Percentiles rank a stretch among this genome's conserved stretches.
phyloP scores from a whole-genome alignment of 2,113 vertebrate genomes.

The Morone chrysops region DNA sequence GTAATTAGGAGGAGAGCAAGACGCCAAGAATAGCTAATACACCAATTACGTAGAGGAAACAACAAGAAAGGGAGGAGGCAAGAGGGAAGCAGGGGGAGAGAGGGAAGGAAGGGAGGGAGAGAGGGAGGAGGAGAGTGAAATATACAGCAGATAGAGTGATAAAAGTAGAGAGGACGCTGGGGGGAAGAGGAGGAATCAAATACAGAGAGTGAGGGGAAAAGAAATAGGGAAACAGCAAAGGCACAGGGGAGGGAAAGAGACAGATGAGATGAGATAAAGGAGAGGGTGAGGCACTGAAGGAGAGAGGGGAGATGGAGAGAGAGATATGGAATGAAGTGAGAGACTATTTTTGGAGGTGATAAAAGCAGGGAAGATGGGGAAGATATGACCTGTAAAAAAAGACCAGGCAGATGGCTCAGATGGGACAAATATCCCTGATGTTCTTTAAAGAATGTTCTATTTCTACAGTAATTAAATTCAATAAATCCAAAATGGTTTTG shows the following conservation, averaged over 20 bases:
- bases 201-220: not conserved
- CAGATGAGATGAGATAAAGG: not conserved
- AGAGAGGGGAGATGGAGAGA: not conserved
- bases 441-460: not conserved
- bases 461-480: not conserved
- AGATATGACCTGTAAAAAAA: not conserved
- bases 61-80: not conserved
- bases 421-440: not conserved
- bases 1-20: slow-evolving; percentile 1
- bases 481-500: not conserved
- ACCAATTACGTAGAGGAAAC: slow-evolving; percentile 10
- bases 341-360: not conserved
- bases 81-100: not conserved
- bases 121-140: not conserved
- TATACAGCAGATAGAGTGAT: not conserved
- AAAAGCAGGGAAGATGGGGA: not conserved
- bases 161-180: not conserved
- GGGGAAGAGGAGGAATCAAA: not conserved
- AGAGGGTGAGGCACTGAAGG: not conserved
- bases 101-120: not conserved
- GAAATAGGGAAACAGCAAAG: not conserved
- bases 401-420: not conserved
- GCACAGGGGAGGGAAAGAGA: not conserved
- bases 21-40: slow-evolving; percentile 1
- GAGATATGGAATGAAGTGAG: not conserved